A percentile compares a stretch with the other conserved stretches of the same genome.
These are phyloP conservation scores for Gallinago media DNA, from an alignment of 2,113 vertebrate genomes.

Conservation along the genomic window DNA sequence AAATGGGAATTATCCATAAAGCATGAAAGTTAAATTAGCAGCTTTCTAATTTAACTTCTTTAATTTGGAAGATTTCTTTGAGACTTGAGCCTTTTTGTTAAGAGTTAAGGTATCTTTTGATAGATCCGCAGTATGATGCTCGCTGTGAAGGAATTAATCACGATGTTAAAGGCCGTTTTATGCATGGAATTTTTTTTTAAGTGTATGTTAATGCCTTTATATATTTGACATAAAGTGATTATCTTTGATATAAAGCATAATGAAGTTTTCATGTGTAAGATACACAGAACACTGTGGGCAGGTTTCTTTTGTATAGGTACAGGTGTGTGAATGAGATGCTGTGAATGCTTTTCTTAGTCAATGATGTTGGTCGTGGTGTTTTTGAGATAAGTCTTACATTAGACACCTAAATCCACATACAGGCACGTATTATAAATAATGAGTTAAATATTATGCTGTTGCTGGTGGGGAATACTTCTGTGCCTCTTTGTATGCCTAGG, in stretches of 20 bases:
- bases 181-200: not conserved
- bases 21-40: slow-evolving; percentile 11
- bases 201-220: not conserved
- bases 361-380: not conserved
- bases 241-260: not conserved
- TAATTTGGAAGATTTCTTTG: not conserved
- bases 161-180: not conserved
- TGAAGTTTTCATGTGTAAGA: not conserved
- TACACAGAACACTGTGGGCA: not conserved
- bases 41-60: slow-evolving; percentile 18
- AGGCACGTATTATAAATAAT: fast-evolving
- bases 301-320: not conserved
- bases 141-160: not conserved
- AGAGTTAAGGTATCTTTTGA: not conserved
- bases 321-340: not conserved
- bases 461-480: not conserved
- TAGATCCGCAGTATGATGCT: not conserved
- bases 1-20: slow-evolving; percentile 36
- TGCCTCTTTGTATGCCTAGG: not conserved
- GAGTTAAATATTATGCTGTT: not conserved
- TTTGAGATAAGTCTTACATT: not conserved
- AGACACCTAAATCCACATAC: not conserved
- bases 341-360: not conserved
- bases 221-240: not conserved
- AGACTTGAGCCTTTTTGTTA: not conserved